Evolutionary conservation across 2,888 invertebrate genomes (phyloP).

Genomic region (Lochmaea capreae): DNA sequence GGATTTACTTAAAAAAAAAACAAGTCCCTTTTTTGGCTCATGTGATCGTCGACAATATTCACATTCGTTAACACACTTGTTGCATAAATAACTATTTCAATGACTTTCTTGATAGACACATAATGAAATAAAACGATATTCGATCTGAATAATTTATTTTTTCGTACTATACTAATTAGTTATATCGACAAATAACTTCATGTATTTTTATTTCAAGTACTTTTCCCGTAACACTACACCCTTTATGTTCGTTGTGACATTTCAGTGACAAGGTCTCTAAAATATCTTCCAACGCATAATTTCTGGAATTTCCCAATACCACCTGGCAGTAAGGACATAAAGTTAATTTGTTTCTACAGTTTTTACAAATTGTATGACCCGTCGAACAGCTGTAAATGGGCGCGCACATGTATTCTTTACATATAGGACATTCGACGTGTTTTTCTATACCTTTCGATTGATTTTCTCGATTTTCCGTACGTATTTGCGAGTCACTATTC

Average conservation of each 20-base stretch:
- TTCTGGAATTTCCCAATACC: slow-evolving; percentile 52
- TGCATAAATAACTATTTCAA: no score
- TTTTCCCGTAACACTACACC: slow-evolving; percentile 49
- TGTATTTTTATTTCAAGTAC: slow-evolving; percentile 44
- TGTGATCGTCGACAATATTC: no score
- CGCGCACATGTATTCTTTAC: slow-evolving; percentile 57
- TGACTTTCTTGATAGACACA: no score
- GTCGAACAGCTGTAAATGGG: slow-evolving; percentile 57
- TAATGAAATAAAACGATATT: not conserved
- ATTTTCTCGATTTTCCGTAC: not conserved
- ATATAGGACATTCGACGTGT: slow-evolving; percentile 58
- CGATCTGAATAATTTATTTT: slow-evolving; percentile 5
- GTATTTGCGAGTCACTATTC: slow-evolving; percentile 5
- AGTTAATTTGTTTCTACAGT: slow-evolving; percentile 49
- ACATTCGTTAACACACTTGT: no score
- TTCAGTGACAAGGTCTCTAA: slow-evolving; percentile 51
- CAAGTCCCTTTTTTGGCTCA: no score
- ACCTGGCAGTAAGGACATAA: slow-evolving; percentile 56
- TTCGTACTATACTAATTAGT: slow-evolving; percentile 6
- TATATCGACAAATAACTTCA: slow-evolving; percentile 40
- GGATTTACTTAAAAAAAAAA: no score
- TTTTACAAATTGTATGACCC: slow-evolving; percentile 57
- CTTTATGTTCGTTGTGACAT: slow-evolving; percentile 53
- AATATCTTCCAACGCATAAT: slow-evolving; percentile 56
- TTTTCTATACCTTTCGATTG: slow-evolving; percentile 29